Percentiles rank a stretch among this genome's conserved stretches.
Conservation (phyloP, 1,140 invertebrate species). For the Cyclargus thomasi region DNA sequence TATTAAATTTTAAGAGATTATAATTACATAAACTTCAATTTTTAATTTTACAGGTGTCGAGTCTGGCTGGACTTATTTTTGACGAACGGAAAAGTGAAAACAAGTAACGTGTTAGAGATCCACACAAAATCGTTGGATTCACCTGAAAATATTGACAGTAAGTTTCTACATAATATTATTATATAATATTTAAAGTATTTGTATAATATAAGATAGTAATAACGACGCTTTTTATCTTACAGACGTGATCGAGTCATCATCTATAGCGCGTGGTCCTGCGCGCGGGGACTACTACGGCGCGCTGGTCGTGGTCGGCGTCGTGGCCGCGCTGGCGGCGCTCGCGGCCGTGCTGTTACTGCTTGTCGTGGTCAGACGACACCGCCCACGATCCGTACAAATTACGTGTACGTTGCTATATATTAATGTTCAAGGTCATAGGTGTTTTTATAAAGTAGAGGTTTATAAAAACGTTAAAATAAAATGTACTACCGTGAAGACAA, state of each 20-base stretch:
- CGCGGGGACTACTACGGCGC: slow-evolving; percentile 89
- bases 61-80: slow-evolving; percentile 91
- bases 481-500: no score
- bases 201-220: no score
- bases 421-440: no score
- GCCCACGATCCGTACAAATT: slow-evolving; percentile 80
- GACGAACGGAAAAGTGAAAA: slow-evolving; percentile 91
- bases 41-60: slow-evolving; percentile 80
- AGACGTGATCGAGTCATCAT: slow-evolving; percentile 61
- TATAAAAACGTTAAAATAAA: no score
- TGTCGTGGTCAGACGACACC: slow-evolving; percentile 85
- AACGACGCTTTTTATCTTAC: slow-evolving; percentile 11
- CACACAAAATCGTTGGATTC: slow-evolving; percentile 86
- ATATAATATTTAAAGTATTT: no score
- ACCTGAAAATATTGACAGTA: slow-evolving; percentile 63
- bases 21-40: no score
- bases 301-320: slow-evolving; percentile 89
- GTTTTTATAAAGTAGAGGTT: no score
- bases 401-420: slow-evolving; percentile 59
- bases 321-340: slow-evolving; percentile 88
- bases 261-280: slow-evolving; percentile 36
- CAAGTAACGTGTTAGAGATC: slow-evolving; percentile 90
- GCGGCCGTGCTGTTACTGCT: slow-evolving; percentile 86
- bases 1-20: no score
- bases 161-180: slow-evolving; percentile 28